Base-by-base conservation (phyloP, 2,797 vertebrate genomes). In the Babyrousa celebensis region DNA sequence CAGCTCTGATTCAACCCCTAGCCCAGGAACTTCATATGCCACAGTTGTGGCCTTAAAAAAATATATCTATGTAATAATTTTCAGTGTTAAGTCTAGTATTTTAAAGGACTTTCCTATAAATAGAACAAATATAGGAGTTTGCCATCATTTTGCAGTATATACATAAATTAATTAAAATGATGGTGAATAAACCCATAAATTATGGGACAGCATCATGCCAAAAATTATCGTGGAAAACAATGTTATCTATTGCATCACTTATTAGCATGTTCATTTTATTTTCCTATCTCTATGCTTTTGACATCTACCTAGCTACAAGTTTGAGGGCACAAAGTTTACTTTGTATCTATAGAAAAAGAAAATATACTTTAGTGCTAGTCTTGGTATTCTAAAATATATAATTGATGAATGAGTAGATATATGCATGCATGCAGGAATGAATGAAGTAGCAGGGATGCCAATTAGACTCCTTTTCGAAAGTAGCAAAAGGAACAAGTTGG, bases 101-200 rank as follows among this genome's bases (percentile, higher is more conserved):
- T 97, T 78, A 70, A 82, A 58, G 78, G 48, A 82, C 67, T 92
- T 80, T 95, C 80, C 71, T 48, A 56, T 14, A 85, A 78, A 43
- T 40, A 93, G 48, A 84, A 83, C 21, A 95, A 91, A 85, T 82
- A 67, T 4, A 93, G 56, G 32, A 89, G 32, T 87, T 95, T 95
- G 20, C 18, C 40, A 62, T 72, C 93, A 52, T 48, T 94, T 96
- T 71, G 82, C 90, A 90, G 8, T n/a, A 72, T 70, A 79, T 62
- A 85, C 72, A 21, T 68, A 96, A 95, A 85, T 9, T 62, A 60
- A 85, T 48, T 80, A 75, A 92, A 95, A 74, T 78, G 5, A 83
- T 80, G 36, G 16, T 72, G 32, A 84, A 58, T 93, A 93, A 89
- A 89, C 60, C 20, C 48, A 23, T 58, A 96, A 91, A 23, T 29